phyloP scores from a whole-genome alignment of 2,113 vertebrate genomes.

The Ranitomeya variabilis region DNA sequence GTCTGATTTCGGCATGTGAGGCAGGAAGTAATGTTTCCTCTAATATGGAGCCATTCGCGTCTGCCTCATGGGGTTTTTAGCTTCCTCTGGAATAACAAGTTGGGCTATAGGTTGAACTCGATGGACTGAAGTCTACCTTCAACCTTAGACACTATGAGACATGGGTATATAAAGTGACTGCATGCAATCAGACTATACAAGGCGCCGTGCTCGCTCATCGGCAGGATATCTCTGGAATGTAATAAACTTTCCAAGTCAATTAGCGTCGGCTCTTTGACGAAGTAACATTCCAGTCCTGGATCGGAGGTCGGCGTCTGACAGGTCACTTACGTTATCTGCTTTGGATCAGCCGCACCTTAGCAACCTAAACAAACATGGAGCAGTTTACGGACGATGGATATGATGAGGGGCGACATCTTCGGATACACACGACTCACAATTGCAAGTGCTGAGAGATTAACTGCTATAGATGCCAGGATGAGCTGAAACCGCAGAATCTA shows the following conservation, averaged over 20 bases:
- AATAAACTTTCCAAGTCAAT: slow-evolving; percentile 41
- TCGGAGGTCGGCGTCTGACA: slow-evolving; percentile 19
- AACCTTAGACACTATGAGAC: too few relatives aligned
- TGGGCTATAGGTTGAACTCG: too few relatives aligned
- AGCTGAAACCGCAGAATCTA: too few relatives aligned
- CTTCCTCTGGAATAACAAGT: too few relatives aligned
- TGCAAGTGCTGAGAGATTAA: too few relatives aligned
- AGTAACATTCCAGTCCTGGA: slow-evolving; percentile 31
- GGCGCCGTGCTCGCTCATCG: background rate
- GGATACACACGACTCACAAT: too few relatives aligned
- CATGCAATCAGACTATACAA: background rate
- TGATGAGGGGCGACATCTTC: background rate
- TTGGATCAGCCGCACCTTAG: slow-evolving; percentile 19
- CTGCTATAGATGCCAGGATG: too few relatives aligned
- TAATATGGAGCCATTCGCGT: too few relatives aligned
- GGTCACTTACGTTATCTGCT: slow-evolving; percentile 37
- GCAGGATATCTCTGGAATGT: slow-evolving; percentile 42
- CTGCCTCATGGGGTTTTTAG: too few relatives aligned
- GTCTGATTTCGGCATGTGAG: too few relatives aligned
- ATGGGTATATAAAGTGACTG: background rate
- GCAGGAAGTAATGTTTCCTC: too few relatives aligned
- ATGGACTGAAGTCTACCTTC: too few relatives aligned
- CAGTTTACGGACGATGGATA: background rate
- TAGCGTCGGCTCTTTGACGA: background rate
- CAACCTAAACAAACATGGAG: slow-evolving; percentile 28